phyloP scores from a whole-genome alignment of 2,797 vertebrate genomes.

The Zenarchopterus dispar region DNA sequence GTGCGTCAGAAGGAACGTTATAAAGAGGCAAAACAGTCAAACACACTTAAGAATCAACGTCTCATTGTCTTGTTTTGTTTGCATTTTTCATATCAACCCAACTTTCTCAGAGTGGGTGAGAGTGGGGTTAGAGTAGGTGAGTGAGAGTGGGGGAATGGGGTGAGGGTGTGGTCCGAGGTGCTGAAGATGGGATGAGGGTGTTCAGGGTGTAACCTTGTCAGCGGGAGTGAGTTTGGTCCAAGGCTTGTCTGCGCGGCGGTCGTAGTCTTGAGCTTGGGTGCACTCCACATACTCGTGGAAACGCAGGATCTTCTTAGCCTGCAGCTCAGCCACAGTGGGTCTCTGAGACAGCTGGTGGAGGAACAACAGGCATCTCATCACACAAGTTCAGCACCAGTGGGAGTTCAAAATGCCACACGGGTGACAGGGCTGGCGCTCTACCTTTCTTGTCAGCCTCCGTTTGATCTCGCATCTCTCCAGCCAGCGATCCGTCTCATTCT shows the following conservation, averaged over 20 bases:
- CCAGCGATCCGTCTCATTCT: constrained; percentile 91
- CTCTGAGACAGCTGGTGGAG: constrained; percentile 90
- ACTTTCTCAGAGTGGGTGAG: no score
- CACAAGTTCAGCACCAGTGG: neutral
- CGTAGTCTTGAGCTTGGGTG: constrained; percentile 94
- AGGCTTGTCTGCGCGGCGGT: constrained; percentile 93
- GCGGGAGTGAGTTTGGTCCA: constrained; percentile 97
- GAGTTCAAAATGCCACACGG: neutral
- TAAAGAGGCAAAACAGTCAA: no score
- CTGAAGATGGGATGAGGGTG: no score
- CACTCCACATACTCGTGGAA: constrained; percentile 96
- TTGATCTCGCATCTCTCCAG: constrained; percentile 95
- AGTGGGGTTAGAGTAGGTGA: no score
- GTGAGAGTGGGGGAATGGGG: no score
- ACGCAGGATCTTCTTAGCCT: constrained; percentile 94
- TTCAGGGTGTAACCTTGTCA: constrained; percentile 94
- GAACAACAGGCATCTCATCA: neutral
- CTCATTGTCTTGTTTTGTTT: no score
- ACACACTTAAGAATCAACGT: no score
- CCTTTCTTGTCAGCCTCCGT: constrained; percentile 96
- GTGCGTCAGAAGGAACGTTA: no score
- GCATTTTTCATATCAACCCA: no score
- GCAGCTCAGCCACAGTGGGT: constrained; percentile 94
- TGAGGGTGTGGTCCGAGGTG: no score
- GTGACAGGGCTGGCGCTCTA: constrained; percentile 57